A percentile compares a stretch with the other conserved stretches of the same genome.
Conservation (phyloP, 2,888 invertebrate genomes). For the Timema cristinae region DNA sequence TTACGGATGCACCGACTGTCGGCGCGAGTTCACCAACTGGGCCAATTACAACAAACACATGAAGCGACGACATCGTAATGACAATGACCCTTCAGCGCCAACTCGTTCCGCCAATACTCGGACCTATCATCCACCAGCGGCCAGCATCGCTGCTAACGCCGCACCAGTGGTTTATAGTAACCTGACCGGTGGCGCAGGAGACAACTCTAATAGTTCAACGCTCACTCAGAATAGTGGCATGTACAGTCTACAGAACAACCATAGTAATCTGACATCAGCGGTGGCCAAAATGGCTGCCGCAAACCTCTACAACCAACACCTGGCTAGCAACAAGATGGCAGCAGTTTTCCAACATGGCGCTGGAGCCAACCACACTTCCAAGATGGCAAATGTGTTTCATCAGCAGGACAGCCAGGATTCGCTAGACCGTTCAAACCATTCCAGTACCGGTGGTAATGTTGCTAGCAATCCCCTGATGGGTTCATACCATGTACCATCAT, state of each 20-base stretch:
- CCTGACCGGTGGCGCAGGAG: too few species aligned
- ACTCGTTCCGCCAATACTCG: background rate
- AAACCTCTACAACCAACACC: constrained; percentile 24
- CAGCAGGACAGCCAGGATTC: constrained; percentile 24
- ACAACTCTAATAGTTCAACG: background rate
- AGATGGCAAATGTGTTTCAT: constrained; percentile 26
- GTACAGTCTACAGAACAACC: constrained; percentile 20
- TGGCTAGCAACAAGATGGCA: constrained; percentile 19
- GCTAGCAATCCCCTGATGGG: constrained; percentile 24
- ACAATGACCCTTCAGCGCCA: constrained; percentile 37
- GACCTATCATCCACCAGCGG: background rate
- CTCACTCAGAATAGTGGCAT: constrained; percentile 5
- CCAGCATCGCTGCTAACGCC: background rate
- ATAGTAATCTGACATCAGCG: constrained; percentile 17
- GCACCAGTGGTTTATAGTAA: background rate
- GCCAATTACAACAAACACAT: constrained; percentile 80
- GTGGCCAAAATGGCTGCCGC: constrained; percentile 26
- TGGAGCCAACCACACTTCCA: background rate
- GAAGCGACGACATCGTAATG: constrained; percentile 66
- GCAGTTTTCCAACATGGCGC: constrained; percentile 21
- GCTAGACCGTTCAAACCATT: constrained; percentile 18
- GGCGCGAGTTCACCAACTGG: constrained; percentile 74
- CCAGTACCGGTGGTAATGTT: background rate
- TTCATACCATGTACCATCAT: constrained; percentile 29
- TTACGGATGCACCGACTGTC: constrained; percentile 67